Evolutionary conservation across 2,888 invertebrate genomes (phyloP).

Genomic region (Chironomus riparius): DNA sequence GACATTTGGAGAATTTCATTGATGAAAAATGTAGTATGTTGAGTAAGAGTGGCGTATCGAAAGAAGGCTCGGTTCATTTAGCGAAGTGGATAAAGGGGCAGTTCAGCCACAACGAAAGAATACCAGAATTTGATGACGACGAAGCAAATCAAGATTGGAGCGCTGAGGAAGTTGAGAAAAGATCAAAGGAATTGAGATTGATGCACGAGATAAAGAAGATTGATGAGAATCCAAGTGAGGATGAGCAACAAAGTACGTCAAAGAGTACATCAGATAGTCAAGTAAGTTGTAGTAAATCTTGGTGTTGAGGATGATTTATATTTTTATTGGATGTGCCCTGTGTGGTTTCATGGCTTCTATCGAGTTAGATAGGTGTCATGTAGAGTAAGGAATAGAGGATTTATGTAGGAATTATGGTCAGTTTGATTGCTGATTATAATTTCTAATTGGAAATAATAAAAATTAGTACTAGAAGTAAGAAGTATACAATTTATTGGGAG

Average conservation of each 20-base stretch:
- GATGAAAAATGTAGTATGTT: slow-evolving; percentile 56
- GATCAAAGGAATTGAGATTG: slow-evolving; percentile 60
- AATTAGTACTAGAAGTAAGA: no score
- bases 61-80: slow-evolving; percentile 63
- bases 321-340: background rate
- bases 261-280: slow-evolving; percentile 70
- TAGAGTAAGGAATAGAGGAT: no score
- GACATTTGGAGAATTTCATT: slow-evolving; percentile 51
- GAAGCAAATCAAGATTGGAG: slow-evolving; percentile 52
- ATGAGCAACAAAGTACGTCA: slow-evolving; percentile 58
- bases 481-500: no score
- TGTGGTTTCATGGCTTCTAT: no score
- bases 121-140: slow-evolving; percentile 32
- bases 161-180: slow-evolving; percentile 58
- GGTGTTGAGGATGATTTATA: background rate
- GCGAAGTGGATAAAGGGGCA: slow-evolving; percentile 76
- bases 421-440: no score
- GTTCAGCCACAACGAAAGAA: slow-evolving; percentile 47
- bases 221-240: slow-evolving; percentile 45
- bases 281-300: slow-evolving; percentile 44
- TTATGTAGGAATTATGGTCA: background rate
- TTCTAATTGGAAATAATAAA: no score
- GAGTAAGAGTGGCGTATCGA: slow-evolving; percentile 53
- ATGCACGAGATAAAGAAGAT: slow-evolving; percentile 46
- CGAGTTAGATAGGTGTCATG: no score